A percentile compares a stretch with the other conserved stretches of the same genome.
phyloP scores from a whole-genome alignment of 2,888 invertebrate species.

The Eubasilissa splendida region DNA sequence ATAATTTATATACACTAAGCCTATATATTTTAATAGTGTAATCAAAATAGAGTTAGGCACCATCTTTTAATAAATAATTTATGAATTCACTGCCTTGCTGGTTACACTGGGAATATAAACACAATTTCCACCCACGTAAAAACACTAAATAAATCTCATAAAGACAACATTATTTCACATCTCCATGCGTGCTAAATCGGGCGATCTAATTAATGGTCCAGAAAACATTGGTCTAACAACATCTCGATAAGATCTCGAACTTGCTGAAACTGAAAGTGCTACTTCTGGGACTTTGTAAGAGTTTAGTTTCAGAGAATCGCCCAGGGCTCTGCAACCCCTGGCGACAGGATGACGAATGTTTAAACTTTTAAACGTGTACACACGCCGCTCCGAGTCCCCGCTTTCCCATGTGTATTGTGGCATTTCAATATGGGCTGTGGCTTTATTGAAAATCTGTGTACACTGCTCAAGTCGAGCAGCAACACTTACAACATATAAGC shows the following conservation, averaged over 20 bases:
- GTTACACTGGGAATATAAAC: too few species aligned
- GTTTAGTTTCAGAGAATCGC: conserved; percentile 3
- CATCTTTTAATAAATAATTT: too few species aligned
- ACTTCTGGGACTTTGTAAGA: conserved; percentile 8
- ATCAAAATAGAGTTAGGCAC: too few species aligned
- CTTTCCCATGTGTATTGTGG: neutral
- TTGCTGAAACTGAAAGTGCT: conserved; percentile 25
- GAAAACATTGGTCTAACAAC: conserved; percentile 30
- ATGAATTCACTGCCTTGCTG: too few species aligned
- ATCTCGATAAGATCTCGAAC: conserved; percentile 21
- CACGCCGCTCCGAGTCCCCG: neutral
- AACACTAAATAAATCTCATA: neutral
- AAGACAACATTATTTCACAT: neutral
- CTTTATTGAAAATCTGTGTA: conserved; percentile 5
- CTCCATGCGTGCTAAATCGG: conserved; percentile 2
- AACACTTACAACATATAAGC: neutral
- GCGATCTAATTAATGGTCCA: conserved; percentile 37
- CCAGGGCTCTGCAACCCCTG: conserved; percentile 16
- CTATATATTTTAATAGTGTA: too few species aligned
- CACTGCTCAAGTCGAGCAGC: neutral
- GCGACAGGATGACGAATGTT: conserved; percentile 33
- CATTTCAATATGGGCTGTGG: conserved; percentile 18
- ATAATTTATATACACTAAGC: too few species aligned
- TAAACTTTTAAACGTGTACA: conserved; percentile 12
- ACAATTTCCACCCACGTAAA: too few species aligned